Evolutionary conservation across 2,888 invertebrate genomes (phyloP).

Genomic region (Yponomeuta sedellus): DNA sequence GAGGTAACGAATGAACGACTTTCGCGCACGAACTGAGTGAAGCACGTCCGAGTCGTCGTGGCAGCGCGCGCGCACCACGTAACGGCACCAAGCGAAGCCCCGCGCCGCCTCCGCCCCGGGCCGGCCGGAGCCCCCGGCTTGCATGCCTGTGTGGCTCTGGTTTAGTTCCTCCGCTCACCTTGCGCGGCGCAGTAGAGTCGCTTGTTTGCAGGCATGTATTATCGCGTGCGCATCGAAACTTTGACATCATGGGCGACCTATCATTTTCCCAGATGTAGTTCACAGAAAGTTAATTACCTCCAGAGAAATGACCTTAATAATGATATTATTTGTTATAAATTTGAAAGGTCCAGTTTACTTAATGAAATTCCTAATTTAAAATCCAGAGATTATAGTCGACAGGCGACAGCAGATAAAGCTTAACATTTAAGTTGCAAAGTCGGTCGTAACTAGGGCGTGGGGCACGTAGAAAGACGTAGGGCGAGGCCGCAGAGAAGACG

Average conservation of each 20-base stretch:
- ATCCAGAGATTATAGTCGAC: too few species aligned
- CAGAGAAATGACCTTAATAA: too few species aligned
- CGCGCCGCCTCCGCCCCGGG: slow-evolving; percentile 27
- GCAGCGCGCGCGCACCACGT: slow-evolving; percentile 58
- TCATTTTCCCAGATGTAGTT: too few species aligned
- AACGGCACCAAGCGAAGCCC: slow-evolving; percentile 45
- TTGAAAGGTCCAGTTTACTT: too few species aligned
- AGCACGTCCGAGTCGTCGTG: slow-evolving; percentile 69
- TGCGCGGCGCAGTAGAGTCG: not conserved
- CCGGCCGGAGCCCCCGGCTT: slow-evolving; percentile 17
- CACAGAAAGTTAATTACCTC: too few species aligned
- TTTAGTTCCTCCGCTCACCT: not conserved
- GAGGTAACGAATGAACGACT: slow-evolving; percentile 57
- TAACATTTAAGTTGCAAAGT: not conserved
- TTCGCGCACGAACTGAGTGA: slow-evolving; percentile 76
- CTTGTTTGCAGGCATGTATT: not conserved
- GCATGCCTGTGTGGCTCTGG: slow-evolving; percentile 5
- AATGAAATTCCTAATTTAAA: too few species aligned
- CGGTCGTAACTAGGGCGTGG: not conserved
- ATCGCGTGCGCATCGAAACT: not conserved
- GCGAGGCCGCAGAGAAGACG: too few species aligned
- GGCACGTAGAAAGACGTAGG: too few species aligned
- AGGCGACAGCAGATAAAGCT: not conserved
- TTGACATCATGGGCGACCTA: not conserved
- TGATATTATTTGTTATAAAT: too few species aligned